Percentiles rank a stretch among this genome's conserved stretches.
Evolutionary conservation across 1,140 invertebrate genomes (phyloP).

Genomic region (Pogonognathellus flavescens): DNA sequence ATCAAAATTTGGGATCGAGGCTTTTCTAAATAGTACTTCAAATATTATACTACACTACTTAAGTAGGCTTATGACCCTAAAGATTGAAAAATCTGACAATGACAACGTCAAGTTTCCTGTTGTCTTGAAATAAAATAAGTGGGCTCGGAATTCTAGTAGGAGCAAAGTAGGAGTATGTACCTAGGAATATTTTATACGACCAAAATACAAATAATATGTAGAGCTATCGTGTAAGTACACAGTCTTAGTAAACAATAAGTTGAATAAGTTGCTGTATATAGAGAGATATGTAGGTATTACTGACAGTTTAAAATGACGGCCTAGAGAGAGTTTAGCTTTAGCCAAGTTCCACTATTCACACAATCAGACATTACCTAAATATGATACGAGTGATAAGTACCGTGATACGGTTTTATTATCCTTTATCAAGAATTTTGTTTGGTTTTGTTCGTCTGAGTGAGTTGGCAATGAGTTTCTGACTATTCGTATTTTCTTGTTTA

Average conservation of each 20-base stretch:
- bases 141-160: too few species aligned
- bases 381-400: slow-evolving; percentile 23
- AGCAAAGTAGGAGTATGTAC: too few species aligned
- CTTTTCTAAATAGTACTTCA: slow-evolving; percentile 26
- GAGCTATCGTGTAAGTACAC: background rate
- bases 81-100: slow-evolving; percentile 36
- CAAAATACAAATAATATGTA: too few species aligned
- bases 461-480: slow-evolving; percentile 46
- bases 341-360: background rate
- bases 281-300: background rate
- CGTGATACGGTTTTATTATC: slow-evolving; percentile 40
- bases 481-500: slow-evolving; percentile 34
- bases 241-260: background rate
- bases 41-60: slow-evolving; percentile 25
- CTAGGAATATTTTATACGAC: too few species aligned
- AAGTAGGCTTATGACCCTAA: slow-evolving; percentile 31
- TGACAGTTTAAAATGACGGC: background rate
- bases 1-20: slow-evolving; percentile 33
- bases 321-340: background rate
- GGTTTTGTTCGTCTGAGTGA: slow-evolving; percentile 17
- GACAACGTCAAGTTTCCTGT: slow-evolving; percentile 41
- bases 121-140: slow-evolving; percentile 35
- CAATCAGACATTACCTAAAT: slow-evolving; percentile 44
- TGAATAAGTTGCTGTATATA: background rate
- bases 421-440: slow-evolving; percentile 43